phyloP scores from a whole-genome alignment of 2,888 invertebrate species.

The Eurytoma californica region DNA sequence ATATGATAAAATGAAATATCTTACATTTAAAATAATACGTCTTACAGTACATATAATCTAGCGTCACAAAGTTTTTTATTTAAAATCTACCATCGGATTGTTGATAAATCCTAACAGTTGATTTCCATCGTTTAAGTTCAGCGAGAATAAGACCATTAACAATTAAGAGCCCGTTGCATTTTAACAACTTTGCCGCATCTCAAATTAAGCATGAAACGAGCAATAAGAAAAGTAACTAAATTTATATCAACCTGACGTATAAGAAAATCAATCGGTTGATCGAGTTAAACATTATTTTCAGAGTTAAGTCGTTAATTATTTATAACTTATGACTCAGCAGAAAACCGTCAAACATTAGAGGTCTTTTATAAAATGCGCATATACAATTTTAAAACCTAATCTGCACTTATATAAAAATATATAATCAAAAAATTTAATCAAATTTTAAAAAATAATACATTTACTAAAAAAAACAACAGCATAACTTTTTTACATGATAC shows the following conservation, averaged over 20 bases:
- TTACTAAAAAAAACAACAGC: constrained; percentile 32
- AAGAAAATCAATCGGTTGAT: constrained; percentile 34
- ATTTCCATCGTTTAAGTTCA: constrained; percentile 46
- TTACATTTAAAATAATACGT: constrained; percentile 55
- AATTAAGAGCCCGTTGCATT: constrained; percentile 43
- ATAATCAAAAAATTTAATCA: constrained; percentile 41
- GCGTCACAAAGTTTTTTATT: constrained; percentile 48
- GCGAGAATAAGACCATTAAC: constrained; percentile 46
- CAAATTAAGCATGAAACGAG: constrained; percentile 38
- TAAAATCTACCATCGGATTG: constrained; percentile 48
- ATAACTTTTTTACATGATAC: constrained; percentile 35
- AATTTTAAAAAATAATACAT: constrained; percentile 39
- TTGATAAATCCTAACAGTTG: constrained; percentile 45
- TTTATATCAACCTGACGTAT: constrained; percentile 34
- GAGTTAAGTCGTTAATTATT: constrained; percentile 40
- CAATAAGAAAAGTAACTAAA: constrained; percentile 39
- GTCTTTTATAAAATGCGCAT: constrained; percentile 38
- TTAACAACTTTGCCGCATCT: constrained; percentile 47
- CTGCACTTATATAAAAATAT: constrained; percentile 51
- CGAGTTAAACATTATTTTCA: constrained; percentile 37
- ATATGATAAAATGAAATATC: constrained; percentile 53
- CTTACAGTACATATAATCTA: constrained; percentile 53
- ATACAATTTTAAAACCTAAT: constrained; percentile 41
- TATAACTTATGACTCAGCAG: constrained; percentile 42
- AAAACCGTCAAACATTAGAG: constrained; percentile 42